phyloP scores from a whole-genome alignment of 37 sponge, comb jelly and placozoan species.

The Chondrosia reniformis region DNA sequence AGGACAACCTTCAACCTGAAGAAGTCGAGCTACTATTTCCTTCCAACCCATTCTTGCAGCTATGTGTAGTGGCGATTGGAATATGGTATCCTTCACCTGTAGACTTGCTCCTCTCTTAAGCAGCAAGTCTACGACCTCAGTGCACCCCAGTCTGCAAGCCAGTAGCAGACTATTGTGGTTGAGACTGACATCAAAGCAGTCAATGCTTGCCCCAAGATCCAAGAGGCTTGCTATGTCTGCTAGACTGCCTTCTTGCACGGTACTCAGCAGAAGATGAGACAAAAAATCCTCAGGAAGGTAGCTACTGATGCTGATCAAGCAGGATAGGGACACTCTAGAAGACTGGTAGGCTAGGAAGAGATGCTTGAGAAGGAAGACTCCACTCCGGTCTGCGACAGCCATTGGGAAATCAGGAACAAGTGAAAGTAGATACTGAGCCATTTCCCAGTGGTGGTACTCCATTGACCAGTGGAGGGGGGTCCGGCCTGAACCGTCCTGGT shows the following conservation, averaged over 20 bases:
- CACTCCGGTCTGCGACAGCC: not conserved
- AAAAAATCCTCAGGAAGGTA: not conserved
- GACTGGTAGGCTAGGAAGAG: not conserved
- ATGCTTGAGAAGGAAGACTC: not conserved
- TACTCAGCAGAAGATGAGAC: not conserved
- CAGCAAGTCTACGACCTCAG: not conserved
- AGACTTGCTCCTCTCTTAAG: conserved; percentile 4
- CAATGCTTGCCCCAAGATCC: not conserved
- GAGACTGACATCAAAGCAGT: not conserved
- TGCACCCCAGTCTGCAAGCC: not conserved
- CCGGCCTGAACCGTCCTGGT: not conserved
- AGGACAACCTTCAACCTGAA: not conserved
- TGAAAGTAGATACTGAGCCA: not conserved
- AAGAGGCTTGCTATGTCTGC: not conserved
- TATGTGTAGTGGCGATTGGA: conserved; percentile 16
- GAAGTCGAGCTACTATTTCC: not conserved
- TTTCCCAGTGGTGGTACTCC: not conserved
- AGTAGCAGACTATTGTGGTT: conserved; percentile 2
- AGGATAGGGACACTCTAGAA: not conserved
- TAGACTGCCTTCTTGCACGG: not conserved
- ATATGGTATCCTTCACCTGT: not conserved
- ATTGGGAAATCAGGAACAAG: not conserved
- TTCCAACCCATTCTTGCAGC: not conserved
- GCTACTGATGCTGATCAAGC: not conserved
- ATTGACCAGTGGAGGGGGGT: conserved; percentile 1